Evolutionary conservation across 2,113 vertebrate species (phyloP).

Genomic region (Pluvialis apricaria): DNA sequence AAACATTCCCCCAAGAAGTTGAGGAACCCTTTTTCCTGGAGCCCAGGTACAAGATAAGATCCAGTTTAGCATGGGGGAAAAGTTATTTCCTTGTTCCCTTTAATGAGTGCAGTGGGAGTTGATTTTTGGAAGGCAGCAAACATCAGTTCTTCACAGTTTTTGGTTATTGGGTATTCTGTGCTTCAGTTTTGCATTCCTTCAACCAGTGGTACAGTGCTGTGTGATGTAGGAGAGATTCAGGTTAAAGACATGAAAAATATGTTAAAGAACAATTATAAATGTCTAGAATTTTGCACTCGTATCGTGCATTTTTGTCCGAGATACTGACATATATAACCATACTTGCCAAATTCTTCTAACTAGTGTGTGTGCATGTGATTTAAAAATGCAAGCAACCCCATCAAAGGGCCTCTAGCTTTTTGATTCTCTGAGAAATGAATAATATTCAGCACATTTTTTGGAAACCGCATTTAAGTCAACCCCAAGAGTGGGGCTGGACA

Average conservation of each 20-base stretch:
- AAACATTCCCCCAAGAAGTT: neutral
- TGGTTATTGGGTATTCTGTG: neutral
- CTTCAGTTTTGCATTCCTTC: neutral
- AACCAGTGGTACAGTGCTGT: neutral
- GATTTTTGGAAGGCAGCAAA: neutral
- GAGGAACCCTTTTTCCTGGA: neutral
- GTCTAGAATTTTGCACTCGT: neutral
- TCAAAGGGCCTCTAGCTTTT: slow-evolving; percentile 66
- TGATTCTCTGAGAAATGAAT: slow-evolving; percentile 60
- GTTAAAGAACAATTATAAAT: neutral
- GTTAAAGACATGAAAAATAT: neutral
- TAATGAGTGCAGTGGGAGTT: neutral
- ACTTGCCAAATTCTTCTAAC: neutral
- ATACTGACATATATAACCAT: neutral
- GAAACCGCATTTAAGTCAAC: slow-evolving; percentile 64
- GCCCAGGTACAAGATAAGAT: neutral
- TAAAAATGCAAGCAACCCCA: slow-evolving; percentile 42
- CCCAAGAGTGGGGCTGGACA: slow-evolving; percentile 63
- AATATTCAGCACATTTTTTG: slow-evolving; percentile 75
- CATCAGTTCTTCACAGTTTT: neutral
- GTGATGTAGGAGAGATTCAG: neutral
- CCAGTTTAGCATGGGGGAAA: neutral
- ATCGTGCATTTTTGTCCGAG: neutral
- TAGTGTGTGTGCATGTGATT: slow-evolving; percentile 30
- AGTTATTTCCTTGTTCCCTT: neutral